Percentiles rank a stretch among this genome's conserved stretches.
These are phyloP conservation scores for Dryobates pubescens DNA, from an alignment of 2,797 vertebrate species.

Conservation along the genomic window DNA sequence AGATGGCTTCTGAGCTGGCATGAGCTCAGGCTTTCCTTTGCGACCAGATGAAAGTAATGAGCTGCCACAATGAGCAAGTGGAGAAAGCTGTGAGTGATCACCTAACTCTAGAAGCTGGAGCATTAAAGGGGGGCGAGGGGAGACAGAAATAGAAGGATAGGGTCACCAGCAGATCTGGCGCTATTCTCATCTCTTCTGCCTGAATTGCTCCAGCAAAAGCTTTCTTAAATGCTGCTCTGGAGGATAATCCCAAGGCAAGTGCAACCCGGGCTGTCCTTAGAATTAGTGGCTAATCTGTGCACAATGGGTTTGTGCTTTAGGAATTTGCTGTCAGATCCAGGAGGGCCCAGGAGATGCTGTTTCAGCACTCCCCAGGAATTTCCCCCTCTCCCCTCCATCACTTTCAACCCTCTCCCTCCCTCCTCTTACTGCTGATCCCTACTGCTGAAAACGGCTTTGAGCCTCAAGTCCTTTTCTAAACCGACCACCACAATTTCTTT, in stretches of 20 bases:
- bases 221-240: background rate
- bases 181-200: background rate
- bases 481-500: background rate
- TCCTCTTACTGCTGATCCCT: background rate
- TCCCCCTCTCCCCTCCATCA: background rate
- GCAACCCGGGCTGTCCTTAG: background rate
- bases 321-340: background rate
- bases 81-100: background rate
- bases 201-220: background rate
- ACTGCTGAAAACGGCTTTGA: background rate
- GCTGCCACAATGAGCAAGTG: background rate
- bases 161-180: background rate
- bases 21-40: background rate
- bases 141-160: background rate
- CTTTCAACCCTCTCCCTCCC: background rate
- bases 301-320: background rate
- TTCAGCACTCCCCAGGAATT: background rate
- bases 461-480: background rate
- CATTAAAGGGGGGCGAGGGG: background rate
- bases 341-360: background rate
- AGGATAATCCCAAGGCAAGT: background rate
- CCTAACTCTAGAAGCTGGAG: background rate
- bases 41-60: background rate
- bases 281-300: background rate
- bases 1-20: background rate